Evolutionary conservation across 2,888 invertebrate genomes (phyloP).

Genomic region (Petrophora chlorosata): DNA sequence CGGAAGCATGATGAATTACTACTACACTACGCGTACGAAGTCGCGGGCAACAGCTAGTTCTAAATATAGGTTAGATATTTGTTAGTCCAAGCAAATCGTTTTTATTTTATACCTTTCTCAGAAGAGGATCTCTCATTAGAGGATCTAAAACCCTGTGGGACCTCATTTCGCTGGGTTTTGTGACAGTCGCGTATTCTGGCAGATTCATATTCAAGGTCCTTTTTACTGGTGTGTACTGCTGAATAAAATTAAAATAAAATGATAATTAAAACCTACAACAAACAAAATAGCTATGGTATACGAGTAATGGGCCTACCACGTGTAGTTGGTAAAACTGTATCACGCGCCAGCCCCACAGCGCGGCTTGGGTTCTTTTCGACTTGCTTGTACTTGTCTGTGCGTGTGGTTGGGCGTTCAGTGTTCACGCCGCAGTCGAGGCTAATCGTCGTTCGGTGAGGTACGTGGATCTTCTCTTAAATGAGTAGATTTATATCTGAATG

Average conservation of each 20-base stretch:
- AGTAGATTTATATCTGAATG: too few relatives aligned
- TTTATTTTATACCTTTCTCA: slow-evolving; percentile 57
- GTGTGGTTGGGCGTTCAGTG: too few relatives aligned
- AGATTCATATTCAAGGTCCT: slow-evolving; percentile 42
- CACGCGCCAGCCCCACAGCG: too few relatives aligned
- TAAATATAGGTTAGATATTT: slow-evolving; percentile 10
- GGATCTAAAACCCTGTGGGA: slow-evolving; percentile 47
- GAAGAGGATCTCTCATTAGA: slow-evolving; percentile 49
- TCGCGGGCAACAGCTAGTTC: neutral
- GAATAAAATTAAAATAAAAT: slow-evolving; percentile 25
- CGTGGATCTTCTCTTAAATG: too few relatives aligned
- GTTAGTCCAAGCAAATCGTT: slow-evolving; percentile 26
- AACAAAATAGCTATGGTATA: neutral
- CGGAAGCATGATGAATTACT: too few relatives aligned
- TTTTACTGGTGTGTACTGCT: slow-evolving; percentile 29
- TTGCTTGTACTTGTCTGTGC: too few relatives aligned
- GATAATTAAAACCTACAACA: slow-evolving; percentile 7
- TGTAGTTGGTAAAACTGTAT: too few relatives aligned
- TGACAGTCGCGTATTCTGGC: slow-evolving; percentile 64
- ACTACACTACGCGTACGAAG: too few relatives aligned
- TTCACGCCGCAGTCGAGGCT: too few relatives aligned
- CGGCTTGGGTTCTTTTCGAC: too few relatives aligned
- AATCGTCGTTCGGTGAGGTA: too few relatives aligned
- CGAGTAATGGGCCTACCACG: too few relatives aligned
- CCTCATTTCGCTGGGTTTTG: slow-evolving; percentile 53